phyloP scores from a whole-genome alignment of 2,888 invertebrate species.

The Lasioglossum oenotherae region DNA sequence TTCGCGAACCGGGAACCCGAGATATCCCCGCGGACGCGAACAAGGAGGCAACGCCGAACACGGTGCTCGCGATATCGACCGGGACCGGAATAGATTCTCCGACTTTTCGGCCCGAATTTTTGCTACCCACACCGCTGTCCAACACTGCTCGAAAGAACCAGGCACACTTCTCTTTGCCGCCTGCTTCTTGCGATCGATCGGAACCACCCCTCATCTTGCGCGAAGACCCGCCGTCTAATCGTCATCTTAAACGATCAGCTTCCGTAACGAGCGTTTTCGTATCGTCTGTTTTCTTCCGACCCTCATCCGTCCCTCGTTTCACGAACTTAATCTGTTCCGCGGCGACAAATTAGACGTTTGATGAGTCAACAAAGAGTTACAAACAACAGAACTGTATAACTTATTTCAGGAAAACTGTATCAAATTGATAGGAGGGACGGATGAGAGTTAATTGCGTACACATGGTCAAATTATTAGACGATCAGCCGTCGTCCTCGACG shows the following conservation, averaged over 20 bases:
- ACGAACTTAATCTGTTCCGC: too few relatives aligned
- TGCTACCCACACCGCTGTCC: not conserved
- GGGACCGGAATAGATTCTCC: constrained; percentile 4
- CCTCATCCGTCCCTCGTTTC: too few relatives aligned
- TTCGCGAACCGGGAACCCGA: constrained; percentile 4
- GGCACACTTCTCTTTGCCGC: not conserved
- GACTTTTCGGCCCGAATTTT: not conserved
- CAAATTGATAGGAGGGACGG: too few relatives aligned
- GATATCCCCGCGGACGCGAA: constrained; percentile 1
- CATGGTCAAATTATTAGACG: too few relatives aligned
- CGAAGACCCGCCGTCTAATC: not conserved
- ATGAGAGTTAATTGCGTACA: too few relatives aligned
- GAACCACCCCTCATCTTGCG: not conserved
- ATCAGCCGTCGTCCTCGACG: too few relatives aligned
- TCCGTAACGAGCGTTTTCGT: not conserved
- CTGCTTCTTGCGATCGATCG: not conserved
- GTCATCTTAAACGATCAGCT: not conserved
- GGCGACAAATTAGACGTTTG: too few relatives aligned
- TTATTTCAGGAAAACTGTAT: too few relatives aligned
- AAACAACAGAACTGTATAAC: too few relatives aligned
- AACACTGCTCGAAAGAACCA: not conserved
- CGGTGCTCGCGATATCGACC: not conserved
- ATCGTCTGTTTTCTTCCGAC: not conserved
- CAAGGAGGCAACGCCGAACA: not conserved
- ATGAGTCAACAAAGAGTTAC: too few relatives aligned